Evolutionary conservation across 1,140 invertebrate genomes (phyloP), one percentile per base, ranked within the genome.

Genomic region (Belonocnema kinseyi): DNA sequence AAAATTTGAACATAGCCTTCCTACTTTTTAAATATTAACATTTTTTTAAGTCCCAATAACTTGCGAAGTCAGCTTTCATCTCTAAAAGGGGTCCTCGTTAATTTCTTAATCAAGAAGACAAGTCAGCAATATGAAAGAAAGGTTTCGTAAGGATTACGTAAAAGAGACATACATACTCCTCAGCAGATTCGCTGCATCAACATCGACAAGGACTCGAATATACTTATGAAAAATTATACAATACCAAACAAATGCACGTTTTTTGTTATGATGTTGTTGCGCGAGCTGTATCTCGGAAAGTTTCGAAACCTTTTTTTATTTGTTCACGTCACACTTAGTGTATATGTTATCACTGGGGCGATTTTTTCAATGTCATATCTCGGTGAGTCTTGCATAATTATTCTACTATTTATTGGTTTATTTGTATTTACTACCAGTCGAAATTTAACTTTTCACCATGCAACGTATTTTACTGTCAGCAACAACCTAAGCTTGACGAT

Each of bases 71-170:
- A 56, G 21, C 10, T 56, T 56, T 66, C 61, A 66, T 66, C 61
- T 40, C 61, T 33, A 16, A 21, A 21, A 51, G 12, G 72, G 50
- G n/a, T 66, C 16, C 33, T 13, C 58, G 13, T 26, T 66, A 46
- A 72, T 80, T 74, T 74, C 58, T 8, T 66, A 80, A 80, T 74
- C 72, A 51, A 52, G 58, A 53, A 70, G 71, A 76, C 71, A 26
- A 19, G 50, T 80, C 78, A 80, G 78, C 78, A 72, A 56, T 74
- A 76, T 61, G 14, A 6, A 50, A 52, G 21, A 66, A 72, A 21
- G 11, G 50, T 80, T 80, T 77, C 75, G 50, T 72, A 74, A 74
- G 40, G 50, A 26, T 80, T 80, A 77, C 53, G 78, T 73, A 74
- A 79, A 66, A 61, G 26, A 61, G 33, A 66, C 26, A 66, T 7